Conservation (phyloP, 2,113 vertebrate genomes). For the Sinocyclocheilus maitianheensis region DNA sequence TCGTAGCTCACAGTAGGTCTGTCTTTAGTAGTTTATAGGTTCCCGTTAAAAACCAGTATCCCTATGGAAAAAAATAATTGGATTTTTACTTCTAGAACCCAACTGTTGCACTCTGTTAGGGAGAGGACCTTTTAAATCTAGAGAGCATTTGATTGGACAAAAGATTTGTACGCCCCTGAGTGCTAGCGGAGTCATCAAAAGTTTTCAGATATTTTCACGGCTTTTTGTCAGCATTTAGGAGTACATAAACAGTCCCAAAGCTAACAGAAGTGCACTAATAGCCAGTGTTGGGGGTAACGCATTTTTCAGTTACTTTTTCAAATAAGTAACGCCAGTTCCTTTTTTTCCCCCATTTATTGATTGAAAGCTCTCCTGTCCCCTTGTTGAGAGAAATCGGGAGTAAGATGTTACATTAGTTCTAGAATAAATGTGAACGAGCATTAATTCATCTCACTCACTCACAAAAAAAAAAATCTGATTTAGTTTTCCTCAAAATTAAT, state of each 20-base stretch:
- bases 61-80: neutral
- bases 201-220: neutral
- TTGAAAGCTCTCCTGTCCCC: too few relatives aligned
- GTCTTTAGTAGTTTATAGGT: neutral
- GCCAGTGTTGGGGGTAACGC: neutral
- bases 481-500: too few relatives aligned
- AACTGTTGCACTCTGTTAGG: neutral
- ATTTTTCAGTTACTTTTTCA: too few relatives aligned
- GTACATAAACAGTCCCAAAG: neutral
- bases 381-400: too few relatives aligned
- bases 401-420: too few relatives aligned
- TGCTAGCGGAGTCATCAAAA: neutral
- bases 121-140: neutral
- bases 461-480: too few relatives aligned
- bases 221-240: neutral
- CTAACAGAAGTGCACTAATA: neutral
- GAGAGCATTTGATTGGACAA: constrained; percentile 7
- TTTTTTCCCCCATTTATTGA: too few relatives aligned
- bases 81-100: neutral
- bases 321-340: too few relatives aligned
- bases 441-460: too few relatives aligned
- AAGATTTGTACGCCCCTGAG: neutral
- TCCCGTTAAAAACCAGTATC: neutral
- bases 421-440: too few relatives aligned
- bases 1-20: neutral